Conservation (phyloP, 2,888 invertebrate species). For the Shargacucullia verbasci region DNA sequence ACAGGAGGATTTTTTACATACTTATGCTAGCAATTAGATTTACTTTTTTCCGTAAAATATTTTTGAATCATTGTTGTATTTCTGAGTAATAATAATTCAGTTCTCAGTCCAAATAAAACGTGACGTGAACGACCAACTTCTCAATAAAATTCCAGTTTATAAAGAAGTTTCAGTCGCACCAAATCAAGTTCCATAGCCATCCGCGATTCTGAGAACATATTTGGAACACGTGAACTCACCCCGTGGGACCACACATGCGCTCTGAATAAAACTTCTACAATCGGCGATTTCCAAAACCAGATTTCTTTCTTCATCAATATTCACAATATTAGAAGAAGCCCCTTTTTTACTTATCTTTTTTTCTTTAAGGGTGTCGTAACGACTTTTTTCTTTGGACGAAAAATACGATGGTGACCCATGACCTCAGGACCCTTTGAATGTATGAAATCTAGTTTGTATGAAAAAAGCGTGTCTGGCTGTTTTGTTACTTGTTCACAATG, state of each 20-base stretch:
- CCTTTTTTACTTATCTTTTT: constrained; percentile 82
- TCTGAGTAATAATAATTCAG: constrained; percentile 12
- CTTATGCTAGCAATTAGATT: not conserved
- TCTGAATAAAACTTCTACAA: constrained; percentile 71
- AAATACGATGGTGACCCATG: constrained; percentile 85
- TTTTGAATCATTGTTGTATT: not conserved
- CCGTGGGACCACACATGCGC: constrained; percentile 86
- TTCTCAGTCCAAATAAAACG: constrained; percentile 16
- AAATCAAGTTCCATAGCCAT: constrained; percentile 69
- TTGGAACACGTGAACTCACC: constrained; percentile 72
- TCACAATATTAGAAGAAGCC: constrained; percentile 88
- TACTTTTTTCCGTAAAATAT: too few species aligned
- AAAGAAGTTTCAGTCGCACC: constrained; percentile 33
- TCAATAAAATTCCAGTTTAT: constrained; percentile 46
- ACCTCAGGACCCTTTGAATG: constrained; percentile 82
- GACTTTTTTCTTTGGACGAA: constrained; percentile 83
- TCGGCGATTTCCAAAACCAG: constrained; percentile 83
- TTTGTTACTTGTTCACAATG: constrained; percentile 68
- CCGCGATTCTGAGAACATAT: constrained; percentile 71
- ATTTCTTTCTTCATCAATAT: constrained; percentile 89
- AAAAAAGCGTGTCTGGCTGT: constrained; percentile 82
- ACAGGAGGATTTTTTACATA: not conserved
- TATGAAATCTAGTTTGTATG: constrained; percentile 83
- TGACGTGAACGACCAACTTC: constrained; percentile 17
- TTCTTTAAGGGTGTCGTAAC: constrained; percentile 79